These are phyloP conservation scores for Pomacea maculata DNA, from an alignment of 1,140 invertebrate species.

Conservation along the genomic window DNA sequence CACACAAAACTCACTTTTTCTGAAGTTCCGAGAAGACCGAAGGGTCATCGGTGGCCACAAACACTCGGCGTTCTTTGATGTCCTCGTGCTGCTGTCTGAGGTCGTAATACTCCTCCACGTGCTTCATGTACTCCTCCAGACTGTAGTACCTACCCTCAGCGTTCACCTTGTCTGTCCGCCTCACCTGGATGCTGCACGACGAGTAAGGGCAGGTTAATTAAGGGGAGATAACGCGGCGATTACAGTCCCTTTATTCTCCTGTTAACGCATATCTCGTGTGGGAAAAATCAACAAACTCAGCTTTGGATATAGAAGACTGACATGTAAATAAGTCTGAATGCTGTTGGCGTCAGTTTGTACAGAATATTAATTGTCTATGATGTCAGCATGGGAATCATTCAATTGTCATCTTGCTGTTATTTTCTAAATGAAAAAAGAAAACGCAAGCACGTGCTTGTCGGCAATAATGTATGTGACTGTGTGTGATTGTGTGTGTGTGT, in stretches of 20 bases:
- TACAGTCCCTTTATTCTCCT: too few species aligned
- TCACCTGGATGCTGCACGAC: constrained; percentile 83
- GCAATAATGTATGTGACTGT: too few species aligned
- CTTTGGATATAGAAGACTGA: background rate
- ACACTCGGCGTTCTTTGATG: constrained; percentile 78
- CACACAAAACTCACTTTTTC: constrained; percentile 58
- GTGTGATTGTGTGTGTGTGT: too few species aligned
- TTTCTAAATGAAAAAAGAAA: too few species aligned
- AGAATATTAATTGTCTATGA: too few species aligned
- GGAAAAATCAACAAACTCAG: constrained; percentile 20
- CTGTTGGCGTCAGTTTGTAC: too few species aligned
- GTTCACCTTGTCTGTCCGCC: constrained; percentile 98
- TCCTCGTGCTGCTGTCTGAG: constrained; percentile 73
- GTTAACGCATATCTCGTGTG: too few species aligned
- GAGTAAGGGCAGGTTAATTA: too few species aligned
- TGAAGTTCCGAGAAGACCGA: constrained; percentile 67
- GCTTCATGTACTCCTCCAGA: constrained; percentile 94
- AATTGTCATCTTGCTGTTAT: too few species aligned
- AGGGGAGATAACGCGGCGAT: constrained; percentile 19
- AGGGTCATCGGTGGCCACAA: constrained; percentile 90
- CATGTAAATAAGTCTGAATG: too few species aligned
- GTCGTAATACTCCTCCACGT: constrained; percentile 88
- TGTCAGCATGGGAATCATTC: too few species aligned
- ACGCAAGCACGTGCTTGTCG: background rate
- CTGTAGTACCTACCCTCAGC: constrained; percentile 97